phyloP scores from a whole-genome alignment of 2,797 vertebrate genomes.

The Micropoecilia bifurca region DNA sequence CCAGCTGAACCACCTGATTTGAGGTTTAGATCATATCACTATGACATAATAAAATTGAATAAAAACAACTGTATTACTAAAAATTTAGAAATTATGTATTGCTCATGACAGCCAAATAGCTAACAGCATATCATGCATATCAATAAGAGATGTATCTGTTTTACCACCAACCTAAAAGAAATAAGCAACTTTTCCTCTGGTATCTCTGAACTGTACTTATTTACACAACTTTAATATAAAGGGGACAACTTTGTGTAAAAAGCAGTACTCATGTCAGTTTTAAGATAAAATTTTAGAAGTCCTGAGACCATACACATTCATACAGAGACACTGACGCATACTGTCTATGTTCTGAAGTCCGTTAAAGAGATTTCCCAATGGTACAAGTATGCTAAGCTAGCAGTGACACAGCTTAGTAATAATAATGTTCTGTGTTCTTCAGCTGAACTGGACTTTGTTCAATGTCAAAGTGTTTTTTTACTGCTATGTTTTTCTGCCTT shows the following conservation, averaged over 20 bases:
- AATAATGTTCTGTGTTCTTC: background rate
- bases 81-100: background rate
- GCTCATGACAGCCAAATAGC: background rate
- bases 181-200: background rate
- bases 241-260: background rate
- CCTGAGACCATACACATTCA: background rate
- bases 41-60: no score
- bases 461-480: background rate
- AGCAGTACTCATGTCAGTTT: background rate
- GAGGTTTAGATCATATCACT: background rate
- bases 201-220: background rate
- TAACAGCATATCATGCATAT: background rate
- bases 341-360: background rate
- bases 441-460: background rate
- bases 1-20: no score
- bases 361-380: background rate
- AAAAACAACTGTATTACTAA: background rate
- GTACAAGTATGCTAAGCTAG: background rate
- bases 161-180: background rate
- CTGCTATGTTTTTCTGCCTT: background rate
- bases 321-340: background rate
- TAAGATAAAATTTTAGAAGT: background rate
- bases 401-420: background rate
- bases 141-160: background rate
- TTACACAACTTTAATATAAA: background rate